Conservation (phyloP, 1,140 invertebrate genomes). For the Dendrolimus punctatus region DNA sequence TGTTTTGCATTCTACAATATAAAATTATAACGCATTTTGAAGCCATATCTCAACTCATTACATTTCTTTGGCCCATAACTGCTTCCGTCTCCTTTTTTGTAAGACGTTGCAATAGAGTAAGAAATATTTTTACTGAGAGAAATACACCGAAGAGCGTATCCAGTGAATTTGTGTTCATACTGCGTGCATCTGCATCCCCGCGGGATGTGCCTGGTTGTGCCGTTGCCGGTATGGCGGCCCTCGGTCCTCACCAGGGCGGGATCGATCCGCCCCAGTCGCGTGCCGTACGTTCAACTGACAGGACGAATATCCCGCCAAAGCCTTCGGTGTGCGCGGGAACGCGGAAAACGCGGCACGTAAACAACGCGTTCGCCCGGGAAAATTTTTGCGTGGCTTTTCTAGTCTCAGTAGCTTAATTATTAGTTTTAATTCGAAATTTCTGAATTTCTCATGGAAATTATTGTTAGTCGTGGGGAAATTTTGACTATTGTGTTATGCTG, state of each 20-base stretch:
- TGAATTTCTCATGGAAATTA: background rate
- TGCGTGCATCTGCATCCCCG: constrained; percentile 60
- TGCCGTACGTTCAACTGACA: constrained; percentile 28
- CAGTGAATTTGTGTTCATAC: constrained; percentile 18
- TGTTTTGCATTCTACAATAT: too few relatives aligned
- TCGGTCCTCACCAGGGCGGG: constrained; percentile 30
- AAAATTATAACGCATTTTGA: too few relatives aligned
- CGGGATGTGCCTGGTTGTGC: constrained; percentile 33
- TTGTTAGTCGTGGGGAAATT: background rate
- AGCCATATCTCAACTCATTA: too few relatives aligned
- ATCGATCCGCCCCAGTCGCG: constrained; percentile 66
- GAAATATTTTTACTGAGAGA: too few relatives aligned
- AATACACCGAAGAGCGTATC: constrained; percentile 22
- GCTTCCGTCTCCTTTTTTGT: too few relatives aligned
- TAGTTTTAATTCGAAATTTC: background rate
- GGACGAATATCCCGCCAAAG: constrained; percentile 49
- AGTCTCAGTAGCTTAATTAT: background rate
- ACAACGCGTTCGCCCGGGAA: background rate
- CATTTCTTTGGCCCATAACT: too few relatives aligned
- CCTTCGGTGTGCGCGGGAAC: constrained; percentile 63
- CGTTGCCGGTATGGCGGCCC: constrained; percentile 2
- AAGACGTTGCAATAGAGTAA: too few relatives aligned
- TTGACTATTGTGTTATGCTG: too few relatives aligned
- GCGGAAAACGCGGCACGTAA: constrained; percentile 4
- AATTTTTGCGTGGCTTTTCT: too few relatives aligned